Evolutionary conservation across 2,888 invertebrate genomes (phyloP), one percentile per base, ranked within the genome.

Genomic region (Odontocolon sp.): DNA sequence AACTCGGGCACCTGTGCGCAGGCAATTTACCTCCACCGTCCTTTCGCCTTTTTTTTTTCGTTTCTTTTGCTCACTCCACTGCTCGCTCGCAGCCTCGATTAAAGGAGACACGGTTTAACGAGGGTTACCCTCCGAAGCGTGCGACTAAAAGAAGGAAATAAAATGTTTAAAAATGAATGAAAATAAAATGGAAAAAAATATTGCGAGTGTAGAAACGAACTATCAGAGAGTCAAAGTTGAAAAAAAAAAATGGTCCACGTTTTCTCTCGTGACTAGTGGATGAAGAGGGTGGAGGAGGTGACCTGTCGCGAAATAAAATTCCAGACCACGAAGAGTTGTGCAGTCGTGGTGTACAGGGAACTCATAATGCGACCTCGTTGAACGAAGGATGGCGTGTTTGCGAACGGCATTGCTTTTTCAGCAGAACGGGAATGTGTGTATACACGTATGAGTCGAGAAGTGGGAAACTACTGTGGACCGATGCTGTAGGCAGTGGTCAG

Each of bases 361-460:
- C 50, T 66, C 47, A 50, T 66, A 54, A 45, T 21, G 42, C 63
- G 70, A 45, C 45, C 33, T 63, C 66, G 66, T 59, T 52, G 59
- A 72, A 38, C 52, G 42, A 52, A 23, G 50, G 36, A 61, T 67
- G 8, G 59, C 54, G 59, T 67, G 61, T 67, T 66, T 36, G 59
- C 33, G 59, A 33, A 9, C 23, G 23, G 45, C 18, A 8, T 14
- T 16, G 54, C 61, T 42, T 67, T 71, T 57, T 31, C 36, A 33
- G 14, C 16, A 23, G 2, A n/a, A 40, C 8, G 6, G 11, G 14
- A 8, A 9, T 40, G 38, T 56, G 6, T 23, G 21, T 33, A 33
- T 36, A 14, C 38, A 42, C n/a, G n/a, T 28, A 56, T 38, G 26
- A 59, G 66, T 72, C 33, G 11, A 52, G 61, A 73, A 67, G 52